Evolutionary conservation across 2,113 vertebrate species (phyloP).

Genomic region (Macrotus californicus): DNA sequence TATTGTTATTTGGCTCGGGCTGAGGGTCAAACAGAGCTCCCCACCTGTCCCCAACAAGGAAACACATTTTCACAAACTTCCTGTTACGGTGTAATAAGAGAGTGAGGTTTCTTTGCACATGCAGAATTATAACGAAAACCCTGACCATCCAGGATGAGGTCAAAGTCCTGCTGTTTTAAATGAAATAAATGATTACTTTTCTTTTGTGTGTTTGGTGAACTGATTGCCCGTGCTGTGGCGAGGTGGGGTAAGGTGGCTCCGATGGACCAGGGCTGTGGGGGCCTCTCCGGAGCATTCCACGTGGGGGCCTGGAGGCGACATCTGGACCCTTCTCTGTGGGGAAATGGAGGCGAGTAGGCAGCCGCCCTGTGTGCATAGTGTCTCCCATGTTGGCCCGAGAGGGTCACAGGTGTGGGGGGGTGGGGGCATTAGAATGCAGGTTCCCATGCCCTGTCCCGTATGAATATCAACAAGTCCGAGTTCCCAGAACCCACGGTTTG

Average conservation of each 20-base stretch:
- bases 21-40: neutral
- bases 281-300: fast-evolving
- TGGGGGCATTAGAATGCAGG: neutral
- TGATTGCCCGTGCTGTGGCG: neutral
- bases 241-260: no score
- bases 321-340: neutral
- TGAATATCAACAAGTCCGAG: neutral
- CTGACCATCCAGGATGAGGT: neutral
- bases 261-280: neutral
- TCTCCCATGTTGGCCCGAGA: neutral
- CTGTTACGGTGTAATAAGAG: fast-evolving
- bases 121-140: neutral
- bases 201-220: neutral
- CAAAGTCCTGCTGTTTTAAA: slow-evolving; percentile 1
- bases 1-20: neutral
- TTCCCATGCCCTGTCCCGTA: neutral
- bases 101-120: neutral
- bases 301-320: neutral
- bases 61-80: neutral
- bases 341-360: neutral
- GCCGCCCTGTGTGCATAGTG: fast-evolving
- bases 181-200: slow-evolving; percentile 26
- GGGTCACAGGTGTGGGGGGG: fast-evolving
- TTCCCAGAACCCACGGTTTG: neutral
- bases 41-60: neutral